Evolutionary conservation across 2,888 invertebrate genomes (phyloP), one percentile per base, ranked within the genome.

Genomic region (Agrilus mali): DNA sequence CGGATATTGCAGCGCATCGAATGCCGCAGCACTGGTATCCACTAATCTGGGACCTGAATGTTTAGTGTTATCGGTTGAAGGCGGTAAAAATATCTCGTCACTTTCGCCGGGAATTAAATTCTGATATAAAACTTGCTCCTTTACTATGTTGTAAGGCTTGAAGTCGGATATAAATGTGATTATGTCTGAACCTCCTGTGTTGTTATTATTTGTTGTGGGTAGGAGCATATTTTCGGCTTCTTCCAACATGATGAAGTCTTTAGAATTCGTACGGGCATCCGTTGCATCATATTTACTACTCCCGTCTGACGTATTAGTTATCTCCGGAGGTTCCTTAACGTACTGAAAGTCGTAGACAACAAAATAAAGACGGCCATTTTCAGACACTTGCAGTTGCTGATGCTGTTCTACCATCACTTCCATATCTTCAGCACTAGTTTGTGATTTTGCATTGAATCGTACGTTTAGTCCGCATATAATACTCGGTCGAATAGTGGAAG

Each of bases 331-430:
- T 2, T 72, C 72, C 50, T 77, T 76, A 42, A 68, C 77, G 55
- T 78, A 79, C 59, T 78, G 75, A 67, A 82, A 81, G 55, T 82
- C 82, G 50, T 82, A 82, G 1, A 82, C 74, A 14, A 82, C 70
- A 38, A 82, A 66, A 60, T 79, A 82, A 40, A 74, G 60, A 67
- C 59, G 62, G 41, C 53, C 58, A 40, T 32, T 49, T 38, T 49
- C 48, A 32, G 44, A 34, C 34, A 37, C 37, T 22, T 41, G 50
- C 59, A 60, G 45, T 53, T 58, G 51, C 47, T 64, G 20, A 20
- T 20, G 5, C 6, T 20, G 5, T 20, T n/a, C 43, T 55, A 57
- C 47, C 53, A 10, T 10, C 10, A 59, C 49, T 50, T 62, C 53
- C 60, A 55, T 57, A 53, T 51, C 59, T 55, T 52, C 60, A 49